Base-by-base conservation (phyloP, 2,888 invertebrate genomes). In the Phaonia tiefii region DNA sequence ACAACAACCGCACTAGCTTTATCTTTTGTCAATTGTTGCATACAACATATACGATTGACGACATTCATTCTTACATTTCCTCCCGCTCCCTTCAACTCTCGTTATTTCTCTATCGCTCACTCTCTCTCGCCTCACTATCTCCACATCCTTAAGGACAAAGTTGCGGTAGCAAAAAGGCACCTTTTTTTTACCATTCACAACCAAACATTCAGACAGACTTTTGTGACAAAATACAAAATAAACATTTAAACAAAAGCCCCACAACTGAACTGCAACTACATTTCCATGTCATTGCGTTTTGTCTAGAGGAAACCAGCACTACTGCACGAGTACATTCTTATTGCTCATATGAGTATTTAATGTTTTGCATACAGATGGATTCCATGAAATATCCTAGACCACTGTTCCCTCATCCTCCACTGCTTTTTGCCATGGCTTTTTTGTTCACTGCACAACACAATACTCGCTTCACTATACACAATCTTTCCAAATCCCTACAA, bases 1-100 rank as follows among this genome's bases (percentile, higher is more conserved):
- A 69, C 67, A 77, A n/a, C 58, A 77, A 65, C 39, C n/a, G 31
- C 31, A 31, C 56, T 81, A 81, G 67, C 81, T 81, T 81, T 81
- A 78, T 81, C 78, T 78, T 78, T 78, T 72, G 51, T 67, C 67
- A 81, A 75, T 72, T 75, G 56, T 63, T 69, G 69, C 37, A 26
- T 65, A 44, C 74, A 44, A 7, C 22, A 58, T 37, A 49, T 51
- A 75, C 67, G 63, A 72, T 78, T 81, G 75, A 69, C 46, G 72
- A 54, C 78, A 71, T 75, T 69, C 42, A 56, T 75, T 75, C 46
- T 25, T 56, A 13, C 17, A 3, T 17, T 37, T 31, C 25, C 46
- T 46, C 49, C n/a, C n/a, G 4, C 20, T 44, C 13, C 8, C 7
- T 44, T 44, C n/a, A n/a, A n/a, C n/a, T n/a, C n/a, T n/a, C n/a